A percentile compares a stretch with the other conserved stretches of the same genome.
Conservation (phyloP, 1,140 invertebrate genomes). For the Solenopsis invicta region DNA sequence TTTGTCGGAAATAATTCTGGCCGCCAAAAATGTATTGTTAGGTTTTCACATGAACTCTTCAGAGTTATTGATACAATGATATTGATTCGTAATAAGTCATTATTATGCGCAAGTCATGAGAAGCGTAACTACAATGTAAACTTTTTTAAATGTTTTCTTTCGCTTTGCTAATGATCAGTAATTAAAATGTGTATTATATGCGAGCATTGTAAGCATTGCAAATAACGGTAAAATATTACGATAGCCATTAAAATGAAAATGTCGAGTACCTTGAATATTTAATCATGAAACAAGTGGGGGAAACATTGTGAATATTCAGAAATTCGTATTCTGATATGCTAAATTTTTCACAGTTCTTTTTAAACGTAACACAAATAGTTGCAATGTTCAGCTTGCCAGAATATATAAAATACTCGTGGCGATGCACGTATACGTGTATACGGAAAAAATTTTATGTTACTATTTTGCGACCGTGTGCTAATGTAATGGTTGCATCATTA, state of each 20-base stretch:
- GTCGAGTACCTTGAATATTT: slow-evolving; percentile 3
- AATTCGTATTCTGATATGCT: slow-evolving; percentile 1
- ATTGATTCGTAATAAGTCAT: neutral
- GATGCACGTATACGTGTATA: neutral
- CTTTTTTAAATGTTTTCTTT: neutral
- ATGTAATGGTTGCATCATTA: slow-evolving; percentile 27
- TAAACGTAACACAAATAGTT: slow-evolving; percentile 7
- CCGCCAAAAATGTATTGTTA: neutral
- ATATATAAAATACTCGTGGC: neutral
- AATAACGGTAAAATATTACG: neutral
- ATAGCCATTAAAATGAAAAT: neutral
- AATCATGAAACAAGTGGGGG: neutral
- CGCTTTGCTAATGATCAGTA: neutral
- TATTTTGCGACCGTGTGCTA: neutral
- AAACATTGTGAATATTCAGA: slow-evolving; percentile 17
- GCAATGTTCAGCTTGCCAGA: neutral
- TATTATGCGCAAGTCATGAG: neutral
- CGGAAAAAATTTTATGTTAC: neutral
- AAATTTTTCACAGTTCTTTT: slow-evolving; percentile 16
- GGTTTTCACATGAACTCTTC: neutral
- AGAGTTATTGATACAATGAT: neutral
- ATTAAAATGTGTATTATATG: neutral
- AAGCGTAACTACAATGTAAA: neutral
- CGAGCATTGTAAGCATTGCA: neutral
- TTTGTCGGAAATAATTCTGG: slow-evolving; percentile 36